Percentiles rank a stretch among this genome's conserved stretches.
These are phyloP conservation scores for Ferdinandea cuprea DNA, from an alignment of 2,888 invertebrate genomes.

Conservation along the genomic window DNA sequence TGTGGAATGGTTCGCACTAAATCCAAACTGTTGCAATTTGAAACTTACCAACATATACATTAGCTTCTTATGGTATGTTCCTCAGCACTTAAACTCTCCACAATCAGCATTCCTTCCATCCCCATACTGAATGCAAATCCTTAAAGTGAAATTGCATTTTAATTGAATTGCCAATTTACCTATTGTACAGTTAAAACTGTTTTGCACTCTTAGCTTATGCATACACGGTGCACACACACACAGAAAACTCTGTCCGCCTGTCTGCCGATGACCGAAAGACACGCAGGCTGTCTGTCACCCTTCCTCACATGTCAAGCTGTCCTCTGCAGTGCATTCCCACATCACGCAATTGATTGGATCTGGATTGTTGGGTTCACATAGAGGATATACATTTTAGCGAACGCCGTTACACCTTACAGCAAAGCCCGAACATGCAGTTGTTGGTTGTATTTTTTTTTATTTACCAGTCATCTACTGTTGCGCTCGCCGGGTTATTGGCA, in stretches of 20 bases:
- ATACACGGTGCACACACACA: background rate
- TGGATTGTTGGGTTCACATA: conserved; percentile 15
- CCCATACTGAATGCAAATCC: too few relatives aligned
- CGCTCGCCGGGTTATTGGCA: background rate
- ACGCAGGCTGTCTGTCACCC: conserved; percentile 7
- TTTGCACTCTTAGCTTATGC: conserved; percentile 19
- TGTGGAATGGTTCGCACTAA: too few relatives aligned
- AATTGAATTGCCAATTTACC: conserved; percentile 34
- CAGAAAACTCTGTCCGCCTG: background rate
- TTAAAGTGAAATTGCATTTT: conserved; percentile 30
- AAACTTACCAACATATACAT: too few relatives aligned
- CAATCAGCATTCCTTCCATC: too few relatives aligned
- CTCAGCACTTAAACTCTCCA: too few relatives aligned
- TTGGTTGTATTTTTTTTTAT: conserved; percentile 9
- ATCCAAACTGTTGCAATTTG: too few relatives aligned
- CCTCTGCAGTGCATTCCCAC: conserved; percentile 28
- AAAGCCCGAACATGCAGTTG: background rate
- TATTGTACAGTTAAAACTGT: conserved; percentile 25
- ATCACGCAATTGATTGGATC: conserved; percentile 62
- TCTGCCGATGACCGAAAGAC: background rate
- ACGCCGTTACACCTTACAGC: background rate
- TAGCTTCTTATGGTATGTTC: too few relatives aligned
- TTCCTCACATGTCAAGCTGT: conserved; percentile 43
- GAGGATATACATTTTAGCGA: conserved; percentile 21
- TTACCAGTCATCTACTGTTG: conserved; percentile 7